phyloP scores from a whole-genome alignment of 2,888 invertebrate species.

The Hypercompe scribonia region DNA sequence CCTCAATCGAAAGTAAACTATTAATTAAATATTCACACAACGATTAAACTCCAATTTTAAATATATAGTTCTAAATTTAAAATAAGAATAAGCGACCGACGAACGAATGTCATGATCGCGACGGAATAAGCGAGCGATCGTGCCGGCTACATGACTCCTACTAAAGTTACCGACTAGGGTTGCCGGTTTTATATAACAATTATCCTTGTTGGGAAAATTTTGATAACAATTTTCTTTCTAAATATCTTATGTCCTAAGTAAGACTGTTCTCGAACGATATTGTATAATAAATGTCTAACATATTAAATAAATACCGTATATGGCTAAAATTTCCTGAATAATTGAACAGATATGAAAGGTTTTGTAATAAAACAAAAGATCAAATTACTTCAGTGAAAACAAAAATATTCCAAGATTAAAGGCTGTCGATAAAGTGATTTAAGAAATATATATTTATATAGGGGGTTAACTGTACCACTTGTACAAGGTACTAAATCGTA shows the following conservation, averaged over 20 bases:
- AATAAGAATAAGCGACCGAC: conserved; percentile 25
- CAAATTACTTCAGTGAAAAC: neutral
- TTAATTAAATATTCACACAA: conserved; percentile 12
- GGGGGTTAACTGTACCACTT: neutral
- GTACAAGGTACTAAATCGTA: neutral
- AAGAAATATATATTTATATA: neutral
- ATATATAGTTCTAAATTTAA: conserved; percentile 15
- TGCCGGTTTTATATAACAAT: conserved; percentile 35
- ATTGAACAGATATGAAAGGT: neutral
- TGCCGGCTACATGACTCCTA: conserved; percentile 55
- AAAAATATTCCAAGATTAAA: neutral
- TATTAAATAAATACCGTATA: neutral
- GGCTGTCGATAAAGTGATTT: neutral
- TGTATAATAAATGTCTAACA: neutral
- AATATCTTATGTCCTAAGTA: conserved; percentile 10
- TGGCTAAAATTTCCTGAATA: conserved; percentile 6
- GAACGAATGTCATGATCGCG: conserved; percentile 31
- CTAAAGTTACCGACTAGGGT: conserved; percentile 44
- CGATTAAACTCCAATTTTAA: neutral
- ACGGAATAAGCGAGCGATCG: conserved; percentile 47
- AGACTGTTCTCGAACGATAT: conserved; percentile 9
- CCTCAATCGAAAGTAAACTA: conserved; percentile 13
- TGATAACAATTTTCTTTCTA: conserved; percentile 13
- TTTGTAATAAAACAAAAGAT: neutral
- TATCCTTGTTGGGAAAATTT: conserved; percentile 21